Percentiles rank a stretch among this genome's conserved stretches.
phyloP scores from a whole-genome alignment of 2,888 invertebrate genomes.

The Graphium colonna region DNA sequence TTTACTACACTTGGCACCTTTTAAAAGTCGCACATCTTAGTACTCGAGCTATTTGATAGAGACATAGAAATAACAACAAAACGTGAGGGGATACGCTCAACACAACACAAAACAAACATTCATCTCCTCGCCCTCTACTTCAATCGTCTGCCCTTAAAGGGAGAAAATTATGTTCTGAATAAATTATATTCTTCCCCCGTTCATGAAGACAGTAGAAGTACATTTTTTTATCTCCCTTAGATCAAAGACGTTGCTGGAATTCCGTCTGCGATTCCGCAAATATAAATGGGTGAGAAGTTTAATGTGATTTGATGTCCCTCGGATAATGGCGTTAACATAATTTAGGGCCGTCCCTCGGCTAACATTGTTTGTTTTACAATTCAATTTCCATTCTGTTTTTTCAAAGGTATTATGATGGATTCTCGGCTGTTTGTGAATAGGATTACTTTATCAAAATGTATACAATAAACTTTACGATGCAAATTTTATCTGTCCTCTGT shows the following conservation, averaged over 20 bases:
- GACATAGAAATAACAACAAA: conserved; percentile 19
- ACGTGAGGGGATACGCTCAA: conserved; percentile 14
- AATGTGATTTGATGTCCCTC: conserved; percentile 73
- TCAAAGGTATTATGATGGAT: neutral
- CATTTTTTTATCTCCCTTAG: conserved; percentile 70
- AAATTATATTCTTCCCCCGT: conserved; percentile 76
- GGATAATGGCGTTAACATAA: conserved; percentile 70
- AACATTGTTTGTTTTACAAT: conserved; percentile 65
- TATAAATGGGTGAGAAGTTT: conserved; percentile 74
- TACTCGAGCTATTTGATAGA: too few relatives aligned
- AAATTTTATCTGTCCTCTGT: too few relatives aligned
- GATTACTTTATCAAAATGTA: neutral
- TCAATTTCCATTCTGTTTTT: conserved; percentile 42
- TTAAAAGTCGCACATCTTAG: too few relatives aligned
- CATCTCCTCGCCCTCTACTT: conserved; percentile 62
- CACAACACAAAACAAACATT: conserved; percentile 57
- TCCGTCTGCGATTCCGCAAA: conserved; percentile 69
- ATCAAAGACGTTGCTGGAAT: conserved; percentile 74
- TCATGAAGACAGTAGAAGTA: conserved; percentile 78
- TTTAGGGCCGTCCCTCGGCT: conserved; percentile 57
- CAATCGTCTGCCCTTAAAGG: conserved; percentile 66
- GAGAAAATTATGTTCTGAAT: conserved; percentile 80
- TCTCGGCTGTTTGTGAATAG: conserved; percentile 4
- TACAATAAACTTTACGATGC: neutral
- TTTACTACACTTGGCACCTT: too few relatives aligned